Evolutionary conservation across 2,113 vertebrate species (phyloP).

Genomic region (Salvator merianae): DNA sequence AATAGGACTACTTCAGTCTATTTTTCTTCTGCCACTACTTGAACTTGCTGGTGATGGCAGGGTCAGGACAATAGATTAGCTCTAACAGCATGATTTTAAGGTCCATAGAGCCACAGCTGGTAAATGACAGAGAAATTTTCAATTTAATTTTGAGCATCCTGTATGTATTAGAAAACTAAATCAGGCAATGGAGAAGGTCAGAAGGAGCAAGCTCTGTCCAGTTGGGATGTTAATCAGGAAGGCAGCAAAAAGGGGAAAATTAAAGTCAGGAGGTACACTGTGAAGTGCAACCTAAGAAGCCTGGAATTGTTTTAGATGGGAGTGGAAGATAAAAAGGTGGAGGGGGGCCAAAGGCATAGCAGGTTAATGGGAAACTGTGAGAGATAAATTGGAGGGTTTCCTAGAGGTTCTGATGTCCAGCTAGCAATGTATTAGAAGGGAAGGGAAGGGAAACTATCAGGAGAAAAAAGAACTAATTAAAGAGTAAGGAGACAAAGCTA

Average conservation of each 20-base stretch:
- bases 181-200: not conserved
- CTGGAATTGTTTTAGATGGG: conserved; percentile 35
- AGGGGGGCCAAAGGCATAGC: conserved; percentile 28
- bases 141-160: not conserved
- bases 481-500: conserved; percentile 61
- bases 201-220: not conserved
- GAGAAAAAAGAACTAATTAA: conserved; percentile 66
- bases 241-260: not conserved
- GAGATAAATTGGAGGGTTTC: conserved; percentile 63
- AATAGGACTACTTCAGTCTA: not conserved
- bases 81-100: not conserved
- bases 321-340: conserved; percentile 43
- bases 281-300: not conserved
- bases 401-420: conserved; percentile 59
- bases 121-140: not conserved
- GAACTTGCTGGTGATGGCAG: not conserved
- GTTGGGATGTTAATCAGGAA: not conserved
- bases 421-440: conserved; percentile 66
- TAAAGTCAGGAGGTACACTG: conserved; percentile 15
- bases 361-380: conserved; percentile 9
- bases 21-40: not conserved
- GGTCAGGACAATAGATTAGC: not conserved
- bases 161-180: not conserved
- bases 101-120: not conserved
- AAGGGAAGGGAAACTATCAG: conserved; percentile 51